These are phyloP conservation scores for Dicranocentrus wangi DNA, from an alignment of 2,888 invertebrate genomes.

Conservation along the genomic window DNA sequence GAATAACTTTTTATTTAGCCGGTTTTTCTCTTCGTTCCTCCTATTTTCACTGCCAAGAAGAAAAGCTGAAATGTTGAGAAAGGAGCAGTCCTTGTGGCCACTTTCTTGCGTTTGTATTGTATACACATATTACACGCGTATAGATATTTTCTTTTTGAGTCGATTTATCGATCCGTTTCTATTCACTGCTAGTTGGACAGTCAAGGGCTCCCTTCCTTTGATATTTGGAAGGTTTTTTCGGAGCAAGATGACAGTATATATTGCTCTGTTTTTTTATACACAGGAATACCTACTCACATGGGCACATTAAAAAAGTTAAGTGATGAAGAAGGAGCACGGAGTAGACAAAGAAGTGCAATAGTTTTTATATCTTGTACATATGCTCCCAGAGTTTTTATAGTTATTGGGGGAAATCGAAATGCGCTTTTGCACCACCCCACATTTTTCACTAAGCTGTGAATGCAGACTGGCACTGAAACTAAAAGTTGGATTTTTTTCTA, in stretches of 20 bases:
- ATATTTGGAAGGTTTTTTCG: slow-evolving; percentile 5
- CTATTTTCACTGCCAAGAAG: slow-evolving; percentile 51
- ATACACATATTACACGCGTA: slow-evolving; percentile 1
- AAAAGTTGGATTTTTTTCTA: too few relatives aligned
- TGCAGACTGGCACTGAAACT: too few relatives aligned
- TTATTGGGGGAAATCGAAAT: slow-evolving; percentile 7
- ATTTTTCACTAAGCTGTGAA: too few relatives aligned
- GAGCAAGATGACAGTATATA: not conserved
- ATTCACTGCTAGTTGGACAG: slow-evolving; percentile 38
- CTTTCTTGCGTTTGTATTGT: slow-evolving; percentile 37
- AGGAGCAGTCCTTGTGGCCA: slow-evolving; percentile 6
- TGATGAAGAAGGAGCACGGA: slow-evolving; percentile 22
- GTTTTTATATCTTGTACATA: slow-evolving; percentile 4
- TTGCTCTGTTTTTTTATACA: not conserved
- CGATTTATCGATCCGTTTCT: slow-evolving; percentile 60
- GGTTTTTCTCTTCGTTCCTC: slow-evolving; percentile 24
- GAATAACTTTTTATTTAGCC: slow-evolving; percentile 39
- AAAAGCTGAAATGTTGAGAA: not conserved
- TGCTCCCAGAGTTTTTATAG: not conserved
- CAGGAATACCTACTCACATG: too few relatives aligned
- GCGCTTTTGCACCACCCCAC: too few relatives aligned
- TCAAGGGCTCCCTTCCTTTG: slow-evolving; percentile 51
- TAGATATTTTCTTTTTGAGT: slow-evolving; percentile 49
- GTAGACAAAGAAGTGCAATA: slow-evolving; percentile 14
- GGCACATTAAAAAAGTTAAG: slow-evolving; percentile 26